These are phyloP conservation scores for Macropis europaea DNA, from an alignment of 2,888 invertebrate species.

Conservation along the genomic window DNA sequence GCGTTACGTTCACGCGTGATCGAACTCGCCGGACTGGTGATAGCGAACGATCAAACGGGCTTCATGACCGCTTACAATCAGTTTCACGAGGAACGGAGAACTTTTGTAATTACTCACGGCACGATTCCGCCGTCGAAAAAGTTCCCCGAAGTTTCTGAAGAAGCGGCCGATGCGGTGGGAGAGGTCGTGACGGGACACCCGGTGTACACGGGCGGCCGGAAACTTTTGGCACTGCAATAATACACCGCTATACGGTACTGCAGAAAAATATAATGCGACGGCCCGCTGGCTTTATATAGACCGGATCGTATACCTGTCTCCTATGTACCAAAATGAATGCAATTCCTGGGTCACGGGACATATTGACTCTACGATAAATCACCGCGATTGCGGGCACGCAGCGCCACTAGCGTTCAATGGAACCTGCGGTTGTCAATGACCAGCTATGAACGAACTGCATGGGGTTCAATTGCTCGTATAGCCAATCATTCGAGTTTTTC, in stretches of 20 bases:
- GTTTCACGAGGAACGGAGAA: slow-evolving; percentile 6
- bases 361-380: slow-evolving; percentile 32
- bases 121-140: neutral
- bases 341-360: slow-evolving; percentile 10
- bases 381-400: slow-evolving; percentile 5
- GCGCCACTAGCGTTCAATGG: neutral
- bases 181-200: slow-evolving; percentile 13
- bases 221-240: slow-evolving; percentile 48
- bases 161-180: neutral
- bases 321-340: slow-evolving; percentile 19
- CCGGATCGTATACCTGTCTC: slow-evolving; percentile 6
- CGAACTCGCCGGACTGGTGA: neutral
- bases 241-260: slow-evolving; percentile 44
- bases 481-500: too few species aligned
- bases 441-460: slow-evolving; percentile 14
- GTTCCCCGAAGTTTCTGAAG: neutral
- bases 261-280: slow-evolving; percentile 59
- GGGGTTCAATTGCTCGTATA: slow-evolving; percentile 11
- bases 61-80: slow-evolving; percentile 17
- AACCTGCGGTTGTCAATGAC: slow-evolving; percentile 20
- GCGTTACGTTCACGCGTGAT: neutral
- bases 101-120: slow-evolving; percentile 14
- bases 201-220: neutral
- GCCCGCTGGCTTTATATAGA: neutral
- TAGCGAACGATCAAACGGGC: neutral